Base-by-base conservation (phyloP, 2,113 vertebrate species). In the Dipodomys merriami region DNA sequence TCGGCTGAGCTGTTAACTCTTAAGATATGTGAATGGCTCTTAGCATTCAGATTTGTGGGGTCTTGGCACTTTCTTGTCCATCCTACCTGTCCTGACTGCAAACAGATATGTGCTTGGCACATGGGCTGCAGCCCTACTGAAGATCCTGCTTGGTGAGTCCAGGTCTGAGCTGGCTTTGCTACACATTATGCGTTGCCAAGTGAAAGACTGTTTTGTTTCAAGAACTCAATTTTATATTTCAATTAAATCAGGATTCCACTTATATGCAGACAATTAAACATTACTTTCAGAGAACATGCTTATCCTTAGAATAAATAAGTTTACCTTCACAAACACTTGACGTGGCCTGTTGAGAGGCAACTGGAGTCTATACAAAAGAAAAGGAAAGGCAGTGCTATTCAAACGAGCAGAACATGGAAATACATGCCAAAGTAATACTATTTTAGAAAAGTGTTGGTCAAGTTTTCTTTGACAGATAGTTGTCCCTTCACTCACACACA, bases 251-350 rank as follows among this genome's bases (percentile, higher is more conserved):
- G 76, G 86, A 82, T 62, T 39, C 74, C 29, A 46, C 65, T 60
- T 91, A 78, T 27, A 44, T 68, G 20, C 22, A 89, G 39, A 82
- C 49, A 93, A 88, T 84, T 81, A 94, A 53, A 86, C 84, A 29
- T 44, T 60, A 71, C 25, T 84, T 90, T 49, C 39, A 68, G 64
- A 86, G 22, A 67, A 91, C 57, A 64, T 46, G 16, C 0, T 83
- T 6, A 74, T 16, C 65, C 27, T 69, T 62, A 86, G 44, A 94
- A 44, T 74, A 53, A 88, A 83, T 46, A 62, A 62, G 71, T 91
- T 98, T 98, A 98, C 98, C 98, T 98, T 98, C 98, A 90, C 93
- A 97, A 91, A 91, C 46, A 87, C 44, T 96, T 91, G 97, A 88
- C 33, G 86, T 83, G 1, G 98, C 98, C 96, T 97, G 98, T 30